Evolutionary conservation across 2,888 invertebrate species (phyloP), one percentile per base, ranked within the genome.

Genomic region (Ormyrus rosae): DNA sequence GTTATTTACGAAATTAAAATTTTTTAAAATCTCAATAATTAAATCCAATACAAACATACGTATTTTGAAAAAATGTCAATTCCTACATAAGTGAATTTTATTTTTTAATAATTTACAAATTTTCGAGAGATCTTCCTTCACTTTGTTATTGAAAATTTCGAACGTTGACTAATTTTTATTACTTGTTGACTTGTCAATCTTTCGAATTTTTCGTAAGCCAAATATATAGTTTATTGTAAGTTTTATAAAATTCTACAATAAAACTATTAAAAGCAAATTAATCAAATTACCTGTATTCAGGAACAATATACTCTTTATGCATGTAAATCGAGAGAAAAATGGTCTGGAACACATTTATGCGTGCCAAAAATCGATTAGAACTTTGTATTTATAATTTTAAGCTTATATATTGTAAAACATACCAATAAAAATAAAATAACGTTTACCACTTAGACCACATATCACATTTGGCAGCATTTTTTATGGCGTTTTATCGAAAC

Each of bases 311-410:
- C 55, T 60, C 69, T n/a, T 63, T 78, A 80, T 80, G 71, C 70
- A 70, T 70, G 70, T 63, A 82, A 82, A 73, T 82, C 82, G 85
- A 87, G 90, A 89, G 89, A 90, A 89, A 88, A 89, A 90, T 90
- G 89, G 89, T 89, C 89, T 90, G 89, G 86, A 89, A 90, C 89
- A 86, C 89, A 89, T 90, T 89, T 76, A 85, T 86, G 85, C 83
- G 87, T 89, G 88, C 87, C 87, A 89, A 90, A 87, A 85, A 83
- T 68, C 55, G 34, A 69, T 56, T 65, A 64, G 19, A n/a, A 45
- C 56, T 64, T 77, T 55, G 46, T 34, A 67, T 67, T 45, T 64
- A 61, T 53, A 67, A 78, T 72, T 72, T 78, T 58, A 13, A 65
- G 34, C 55, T 60, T 60, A 61, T 77, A 77, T 11, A 78, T 71